Conservation (phyloP, 2,797 vertebrate genomes). For the Enteromius afrohamiltoni region DNA sequence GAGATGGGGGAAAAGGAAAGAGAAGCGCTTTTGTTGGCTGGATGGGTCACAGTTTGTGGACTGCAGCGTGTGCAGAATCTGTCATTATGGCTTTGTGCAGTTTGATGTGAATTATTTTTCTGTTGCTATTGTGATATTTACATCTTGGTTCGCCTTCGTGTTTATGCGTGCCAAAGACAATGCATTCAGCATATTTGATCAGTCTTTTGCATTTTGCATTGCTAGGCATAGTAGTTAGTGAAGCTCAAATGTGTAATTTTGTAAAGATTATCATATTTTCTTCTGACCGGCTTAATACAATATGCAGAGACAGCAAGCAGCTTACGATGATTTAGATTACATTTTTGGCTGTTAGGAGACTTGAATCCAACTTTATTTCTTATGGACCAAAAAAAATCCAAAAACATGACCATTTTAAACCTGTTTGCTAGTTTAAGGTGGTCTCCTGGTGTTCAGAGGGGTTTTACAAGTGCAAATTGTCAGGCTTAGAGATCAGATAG, state of each 20-base stretch:
- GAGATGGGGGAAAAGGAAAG: conserved; percentile 14
- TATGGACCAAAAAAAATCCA: background rate
- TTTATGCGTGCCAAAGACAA: background rate
- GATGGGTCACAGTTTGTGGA: conserved; percentile 56
- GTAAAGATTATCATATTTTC: background rate
- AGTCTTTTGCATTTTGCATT: background rate
- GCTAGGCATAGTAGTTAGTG: background rate
- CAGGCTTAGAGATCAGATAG: background rate
- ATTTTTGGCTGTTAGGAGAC: background rate
- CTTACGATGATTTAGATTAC: background rate
- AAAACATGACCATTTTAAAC: background rate
- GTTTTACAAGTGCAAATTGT: background rate
- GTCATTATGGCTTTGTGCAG: conserved; percentile 23
- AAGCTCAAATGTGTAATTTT: background rate
- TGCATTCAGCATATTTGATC: background rate
- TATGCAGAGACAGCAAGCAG: background rate
- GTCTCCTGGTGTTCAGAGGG: background rate
- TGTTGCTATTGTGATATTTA: conserved; percentile 24
- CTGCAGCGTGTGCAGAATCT: conserved; percentile 46
- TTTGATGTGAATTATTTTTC: conserved; percentile 35
- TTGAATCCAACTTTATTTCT: background rate
- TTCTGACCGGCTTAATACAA: no score
- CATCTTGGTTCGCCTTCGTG: background rate
- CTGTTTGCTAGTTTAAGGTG: background rate
- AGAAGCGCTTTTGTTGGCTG: conserved; percentile 59